Evolutionary conservation across 2,888 invertebrate genomes (phyloP), one percentile per base, ranked within the genome.

Genomic region (Esperia sulphurella): DNA sequence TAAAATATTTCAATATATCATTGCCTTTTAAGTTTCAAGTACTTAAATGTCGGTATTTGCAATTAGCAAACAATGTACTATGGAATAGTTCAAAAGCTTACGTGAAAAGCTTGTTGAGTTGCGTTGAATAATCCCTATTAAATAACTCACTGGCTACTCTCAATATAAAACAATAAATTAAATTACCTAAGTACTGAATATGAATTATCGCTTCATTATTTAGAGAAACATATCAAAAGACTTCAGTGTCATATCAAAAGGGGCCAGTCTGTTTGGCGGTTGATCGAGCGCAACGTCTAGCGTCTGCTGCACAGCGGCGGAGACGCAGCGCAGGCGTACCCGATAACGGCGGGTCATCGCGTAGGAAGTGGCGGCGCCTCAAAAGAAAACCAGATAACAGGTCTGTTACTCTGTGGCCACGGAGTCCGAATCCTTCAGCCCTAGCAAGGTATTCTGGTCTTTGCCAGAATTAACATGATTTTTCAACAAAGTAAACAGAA

Each of bases 291-390:
- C 43, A 47, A 33, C 45, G 46, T n/a, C n/a, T n/a, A 45, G 43
- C 44, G 31, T 38, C 46, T 41, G 43, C 44, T 41, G 49, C 50
- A 40, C 14, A 21, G 21, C 21, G 21, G 21, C 21, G 21, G 5
- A 29, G 38, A 29, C 41, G 33, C 28, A 8, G 46, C 54, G 58
- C 62, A 52, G n/a, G 50, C 58, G 59, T 53, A 61, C 52, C 49
- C 55, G 66, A 59, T 61, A 58, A 55, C 58, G 67, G 46, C 64
- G 68, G 87, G 84, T 87, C 87, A 86, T 68, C 76, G 69, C 71
- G 75, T 83, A 86, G 87, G 88, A 87, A 87, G 83, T 75, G 71
- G 75, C 75, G 72, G 69, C 73, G 63, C 67, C 75, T 77, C 82
- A 82, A 83, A 79, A 73, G 57, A 56, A 59, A 59, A 65, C 60